These are phyloP conservation scores for Anthonomus grandis DNA, from an alignment of 1,140 invertebrate species.

Conservation along the genomic window DNA sequence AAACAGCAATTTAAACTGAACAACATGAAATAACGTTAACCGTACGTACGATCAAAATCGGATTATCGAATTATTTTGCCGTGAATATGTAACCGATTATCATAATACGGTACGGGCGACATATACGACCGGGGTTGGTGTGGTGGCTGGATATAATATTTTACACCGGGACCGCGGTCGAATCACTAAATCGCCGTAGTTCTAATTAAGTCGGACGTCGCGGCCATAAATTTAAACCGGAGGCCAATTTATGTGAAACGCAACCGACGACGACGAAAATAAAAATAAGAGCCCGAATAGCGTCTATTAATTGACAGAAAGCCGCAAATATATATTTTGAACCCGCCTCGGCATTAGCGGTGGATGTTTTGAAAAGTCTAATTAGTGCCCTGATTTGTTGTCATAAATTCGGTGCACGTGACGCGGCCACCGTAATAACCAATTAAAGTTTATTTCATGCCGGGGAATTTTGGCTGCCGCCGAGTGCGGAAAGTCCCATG, in stretches of 20 bases:
- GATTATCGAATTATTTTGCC: too few species aligned
- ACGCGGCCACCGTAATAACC: slow-evolving; percentile 9
- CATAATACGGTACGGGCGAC: too few species aligned
- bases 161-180: slow-evolving; percentile 32
- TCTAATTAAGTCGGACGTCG: slow-evolving; percentile 38
- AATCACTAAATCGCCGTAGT: slow-evolving; percentile 35
- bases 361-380: slow-evolving; percentile 23
- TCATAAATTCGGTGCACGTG: slow-evolving; percentile 9
- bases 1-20: too few species aligned
- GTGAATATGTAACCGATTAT: too few species aligned
- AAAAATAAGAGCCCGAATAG: slow-evolving; percentile 35
- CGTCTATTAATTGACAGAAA: slow-evolving; percentile 36
- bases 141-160: too few species aligned
- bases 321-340: slow-evolving; percentile 19
- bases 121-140: too few species aligned
- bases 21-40: too few species aligned
- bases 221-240: slow-evolving; percentile 33
- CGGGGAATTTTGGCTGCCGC: too few species aligned
- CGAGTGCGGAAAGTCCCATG: too few species aligned
- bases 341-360: slow-evolving; percentile 23
- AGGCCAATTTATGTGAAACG: slow-evolving; percentile 35
- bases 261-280: slow-evolving; percentile 29
- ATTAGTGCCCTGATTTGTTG: slow-evolving; percentile 17
- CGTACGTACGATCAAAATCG: too few species aligned
- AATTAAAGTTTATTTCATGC: too few species aligned